These are phyloP conservation scores for Plectropomus leopardus DNA, from an alignment of 2,113 vertebrate species.

Conservation along the genomic window DNA sequence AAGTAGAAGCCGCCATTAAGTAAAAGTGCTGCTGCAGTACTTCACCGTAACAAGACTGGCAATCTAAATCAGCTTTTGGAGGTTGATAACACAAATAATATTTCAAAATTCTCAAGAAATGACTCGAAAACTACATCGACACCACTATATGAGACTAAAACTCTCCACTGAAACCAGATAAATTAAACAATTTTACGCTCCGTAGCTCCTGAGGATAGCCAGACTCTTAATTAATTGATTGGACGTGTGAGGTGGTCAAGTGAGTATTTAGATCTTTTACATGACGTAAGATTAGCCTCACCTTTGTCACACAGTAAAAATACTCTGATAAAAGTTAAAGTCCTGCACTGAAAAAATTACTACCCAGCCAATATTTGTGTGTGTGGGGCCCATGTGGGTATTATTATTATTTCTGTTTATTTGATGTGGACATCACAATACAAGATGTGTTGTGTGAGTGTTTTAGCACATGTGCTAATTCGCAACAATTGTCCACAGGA, in stretches of 20 bases:
- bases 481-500: too few species aligned
- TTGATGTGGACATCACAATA: too few species aligned
- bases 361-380: too few species aligned
- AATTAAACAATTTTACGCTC: background rate
- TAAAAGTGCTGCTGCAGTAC: slow-evolving; percentile 29
- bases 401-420: too few species aligned
- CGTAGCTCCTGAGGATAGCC: background rate
- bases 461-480: too few species aligned
- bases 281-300: too few species aligned
- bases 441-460: too few species aligned
- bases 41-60: background rate
- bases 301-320: too few species aligned
- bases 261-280: too few species aligned
- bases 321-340: too few species aligned
- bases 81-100: background rate
- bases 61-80: background rate
- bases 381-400: too few species aligned
- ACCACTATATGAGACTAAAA: background rate
- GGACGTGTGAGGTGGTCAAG: background rate
- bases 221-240: background rate
- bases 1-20: slow-evolving; percentile 19
- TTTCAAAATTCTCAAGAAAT: background rate
- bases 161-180: background rate
- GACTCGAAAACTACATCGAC: background rate
- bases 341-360: too few species aligned